These are phyloP conservation scores for Aurelia coerulea DNA, from an alignment of 30 jellyfish, hydroid and myxozoan species.

Conservation along the genomic window DNA sequence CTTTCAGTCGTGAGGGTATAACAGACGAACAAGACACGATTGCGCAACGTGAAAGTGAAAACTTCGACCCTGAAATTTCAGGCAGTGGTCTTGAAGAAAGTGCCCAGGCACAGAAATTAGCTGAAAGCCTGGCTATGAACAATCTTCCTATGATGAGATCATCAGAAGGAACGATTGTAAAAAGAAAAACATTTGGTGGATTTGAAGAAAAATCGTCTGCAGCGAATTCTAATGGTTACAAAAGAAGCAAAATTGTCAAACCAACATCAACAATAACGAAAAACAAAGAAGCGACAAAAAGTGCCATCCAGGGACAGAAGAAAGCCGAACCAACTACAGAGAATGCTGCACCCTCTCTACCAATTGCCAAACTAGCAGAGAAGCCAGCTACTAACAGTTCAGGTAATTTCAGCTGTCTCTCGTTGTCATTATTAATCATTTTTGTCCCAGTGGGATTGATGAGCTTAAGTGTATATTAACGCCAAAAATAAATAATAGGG, in stretches of 20 bases:
- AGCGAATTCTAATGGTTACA: not conserved
- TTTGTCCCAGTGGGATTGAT: too few relatives aligned
- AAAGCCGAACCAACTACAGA: slow-evolving; percentile 16
- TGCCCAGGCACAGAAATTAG: slow-evolving; percentile 85
- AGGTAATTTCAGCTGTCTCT: too few relatives aligned
- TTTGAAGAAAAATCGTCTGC: slow-evolving; percentile 22
- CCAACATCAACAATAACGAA: slow-evolving; percentile 26
- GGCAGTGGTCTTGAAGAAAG: slow-evolving; percentile 95
- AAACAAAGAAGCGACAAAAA: slow-evolving; percentile 12
- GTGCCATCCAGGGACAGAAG: slow-evolving; percentile 5
- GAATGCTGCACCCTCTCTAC: slow-evolving; percentile 2
- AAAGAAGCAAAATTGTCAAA: slow-evolving; percentile 60
- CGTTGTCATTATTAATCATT: too few relatives aligned
- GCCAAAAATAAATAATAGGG: too few relatives aligned
- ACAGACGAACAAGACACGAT: slow-evolving; percentile 86
- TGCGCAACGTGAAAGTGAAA: slow-evolving; percentile 75
- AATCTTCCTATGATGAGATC: slow-evolving; percentile 64
- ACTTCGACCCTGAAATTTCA: slow-evolving; percentile 63
- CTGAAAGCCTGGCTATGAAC: slow-evolving; percentile 87
- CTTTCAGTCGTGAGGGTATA: slow-evolving; percentile 90
- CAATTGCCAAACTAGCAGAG: not conserved
- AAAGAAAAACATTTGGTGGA: slow-evolving; percentile 45
- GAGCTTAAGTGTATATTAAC: too few relatives aligned
- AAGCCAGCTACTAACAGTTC: not conserved
- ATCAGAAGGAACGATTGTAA: slow-evolving; percentile 36